Conservation (phyloP, 1,140 invertebrate genomes). For the Gyrodactylus bullatarudis region DNA sequence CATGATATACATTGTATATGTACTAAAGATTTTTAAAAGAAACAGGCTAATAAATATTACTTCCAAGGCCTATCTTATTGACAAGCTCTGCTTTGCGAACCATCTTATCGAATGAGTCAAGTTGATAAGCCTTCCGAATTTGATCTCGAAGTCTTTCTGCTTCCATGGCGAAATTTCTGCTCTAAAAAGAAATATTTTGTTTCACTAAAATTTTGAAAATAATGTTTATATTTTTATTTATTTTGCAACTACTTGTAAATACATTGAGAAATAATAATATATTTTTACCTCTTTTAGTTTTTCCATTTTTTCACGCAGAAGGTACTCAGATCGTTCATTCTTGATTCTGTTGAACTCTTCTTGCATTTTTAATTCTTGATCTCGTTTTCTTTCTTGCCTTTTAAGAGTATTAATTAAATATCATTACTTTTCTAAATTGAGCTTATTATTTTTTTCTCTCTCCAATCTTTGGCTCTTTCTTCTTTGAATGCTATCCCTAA, state of each 20-base stretch:
- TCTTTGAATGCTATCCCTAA: neutral
- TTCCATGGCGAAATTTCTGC: neutral
- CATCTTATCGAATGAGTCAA: neutral
- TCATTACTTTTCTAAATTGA: neutral
- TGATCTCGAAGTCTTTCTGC: neutral
- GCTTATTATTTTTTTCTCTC: neutral
- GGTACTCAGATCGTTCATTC: neutral
- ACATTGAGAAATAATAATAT: no score
- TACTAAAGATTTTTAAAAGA: no score
- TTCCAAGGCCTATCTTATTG: neutral
- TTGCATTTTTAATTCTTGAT: neutral
- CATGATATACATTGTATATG: no score
- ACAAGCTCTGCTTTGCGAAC: neutral
- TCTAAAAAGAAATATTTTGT: neutral
- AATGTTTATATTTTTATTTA: no score
- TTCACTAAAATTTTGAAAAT: no score
- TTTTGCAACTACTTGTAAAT: no score
- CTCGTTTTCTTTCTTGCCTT: neutral
- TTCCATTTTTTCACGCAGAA: neutral
- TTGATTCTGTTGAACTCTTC: neutral
- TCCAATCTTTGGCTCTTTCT: neutral
- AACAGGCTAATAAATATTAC: no score
- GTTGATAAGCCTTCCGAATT: neutral
- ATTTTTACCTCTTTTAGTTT: neutral
- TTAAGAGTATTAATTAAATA: neutral